A percentile compares a stretch with the other conserved stretches of the same genome.
Evolutionary conservation across 2,888 invertebrate genomes (phyloP).

Genomic region (Selenia dentaria): DNA sequence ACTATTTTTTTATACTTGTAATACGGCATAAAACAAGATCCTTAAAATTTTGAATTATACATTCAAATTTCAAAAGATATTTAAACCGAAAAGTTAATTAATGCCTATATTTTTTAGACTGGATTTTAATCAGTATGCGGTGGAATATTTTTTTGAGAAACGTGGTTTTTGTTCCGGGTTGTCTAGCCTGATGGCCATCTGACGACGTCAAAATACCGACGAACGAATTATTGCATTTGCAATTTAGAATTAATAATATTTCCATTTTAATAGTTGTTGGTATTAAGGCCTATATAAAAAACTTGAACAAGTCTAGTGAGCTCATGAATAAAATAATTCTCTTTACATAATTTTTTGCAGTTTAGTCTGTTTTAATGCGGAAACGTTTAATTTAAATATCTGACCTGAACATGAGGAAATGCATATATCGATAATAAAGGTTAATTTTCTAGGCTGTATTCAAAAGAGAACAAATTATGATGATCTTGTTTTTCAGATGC

Average conservation of each 20-base stretch:
- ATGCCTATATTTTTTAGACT: background rate
- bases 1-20: too few relatives aligned
- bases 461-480: too few relatives aligned
- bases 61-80: background rate
- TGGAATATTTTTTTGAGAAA: background rate
- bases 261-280: background rate
- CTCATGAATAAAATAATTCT: background rate
- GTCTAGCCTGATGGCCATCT: background rate
- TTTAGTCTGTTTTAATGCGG: background rate
- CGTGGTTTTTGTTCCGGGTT: background rate
- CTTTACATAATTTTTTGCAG: background rate
- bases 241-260: background rate
- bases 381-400: background rate
- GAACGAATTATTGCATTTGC: background rate
- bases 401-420: too few relatives aligned
- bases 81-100: background rate
- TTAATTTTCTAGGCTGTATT: too few relatives aligned
- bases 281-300: background rate
- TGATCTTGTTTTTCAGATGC: too few relatives aligned
- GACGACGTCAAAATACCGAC: background rate
- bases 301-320: background rate
- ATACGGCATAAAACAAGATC: too few relatives aligned
- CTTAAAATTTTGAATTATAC: too few relatives aligned
- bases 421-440: too few relatives aligned
- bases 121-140: too few relatives aligned